Base-by-base conservation (phyloP, 2,888 invertebrate species). In the Drosophila mimetica region DNA sequence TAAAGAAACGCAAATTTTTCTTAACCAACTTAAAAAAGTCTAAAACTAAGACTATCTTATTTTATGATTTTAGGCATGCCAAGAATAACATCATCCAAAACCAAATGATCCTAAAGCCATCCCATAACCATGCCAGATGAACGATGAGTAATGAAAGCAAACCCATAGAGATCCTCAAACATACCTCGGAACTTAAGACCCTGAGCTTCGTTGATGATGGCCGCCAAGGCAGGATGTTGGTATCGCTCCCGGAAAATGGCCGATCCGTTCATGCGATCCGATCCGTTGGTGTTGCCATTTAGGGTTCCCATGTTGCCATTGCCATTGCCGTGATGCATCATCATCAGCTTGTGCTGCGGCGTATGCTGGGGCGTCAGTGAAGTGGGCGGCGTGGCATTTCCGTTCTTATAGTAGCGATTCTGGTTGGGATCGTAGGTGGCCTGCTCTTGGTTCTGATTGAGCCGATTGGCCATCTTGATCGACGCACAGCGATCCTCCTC, bases 191-290 rank as follows among this genome's bases (percentile, higher is more conserved):
- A 91, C 86, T 91, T 91, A 50, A 91, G 76, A 69, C 91, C 91
- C 81, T 91, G 91, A 9, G 90, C 87, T 63, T 91, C 91, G 66
- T 91, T 91, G 57, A 91, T 92, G 71, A 91, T 91, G 70, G 92
- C 92, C 58, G 90, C 89, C 78, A 91, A 77, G 11, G 91, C 91
- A 50, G 91, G 91, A 82, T 91, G 91, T 66, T 91, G 91, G 72
- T 91, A 91, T 16, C 91, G 89, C 73, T 91, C 92, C 13, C 91
- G 89, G 79, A 90, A 90, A 54, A 91, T 88, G 60, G 89, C 89
- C 39, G 91, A 90, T 28, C 90, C 90, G 67, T 90, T 89, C 46
- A 89, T 70, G 16, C 60, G 37, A 34, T 58, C 72, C 9, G 74
- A 39, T 11, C 63, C 64, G 18, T 63, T 55, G 25, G 52, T 70